Conservation (phyloP, 2,888 invertebrate genomes). For the Perizoma flavofasciatum region DNA sequence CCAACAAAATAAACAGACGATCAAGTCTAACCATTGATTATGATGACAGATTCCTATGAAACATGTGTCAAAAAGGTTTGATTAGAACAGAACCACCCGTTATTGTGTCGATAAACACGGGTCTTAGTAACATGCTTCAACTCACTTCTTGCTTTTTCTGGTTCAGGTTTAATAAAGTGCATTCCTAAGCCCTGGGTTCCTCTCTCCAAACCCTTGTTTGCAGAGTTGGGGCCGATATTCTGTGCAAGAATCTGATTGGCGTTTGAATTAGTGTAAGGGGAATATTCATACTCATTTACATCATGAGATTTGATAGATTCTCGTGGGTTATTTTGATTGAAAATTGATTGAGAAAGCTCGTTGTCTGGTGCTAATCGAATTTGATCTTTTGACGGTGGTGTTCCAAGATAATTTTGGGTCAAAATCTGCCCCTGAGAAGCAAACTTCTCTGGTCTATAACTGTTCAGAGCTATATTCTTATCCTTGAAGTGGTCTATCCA, state of each 20-base stretch:
- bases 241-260: conserved; percentile 5
- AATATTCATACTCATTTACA: conserved; percentile 17
- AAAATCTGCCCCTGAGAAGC: neutral
- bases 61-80: no score
- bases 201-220: conserved; percentile 8
- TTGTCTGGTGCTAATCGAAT: neutral
- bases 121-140: neutral
- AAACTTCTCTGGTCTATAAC: neutral
- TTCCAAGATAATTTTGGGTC: neutral
- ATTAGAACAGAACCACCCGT: no score
- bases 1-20: no score
- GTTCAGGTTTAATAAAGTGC: neutral
- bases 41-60: no score
- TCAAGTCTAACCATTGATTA: no score
- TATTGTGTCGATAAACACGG: no score
- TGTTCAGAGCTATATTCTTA: neutral
- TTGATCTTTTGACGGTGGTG: neutral
- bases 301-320: neutral
- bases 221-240: neutral
- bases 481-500: neutral
- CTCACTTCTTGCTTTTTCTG: conserved; percentile 2
- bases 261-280: neutral
- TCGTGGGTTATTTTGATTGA: neutral
- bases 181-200: neutral
- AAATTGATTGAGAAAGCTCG: neutral